Evolutionary conservation across 1,140 invertebrate species (phyloP), one percentile per base, ranked within the genome.

Genomic region (Drosophila setifemur): DNA sequence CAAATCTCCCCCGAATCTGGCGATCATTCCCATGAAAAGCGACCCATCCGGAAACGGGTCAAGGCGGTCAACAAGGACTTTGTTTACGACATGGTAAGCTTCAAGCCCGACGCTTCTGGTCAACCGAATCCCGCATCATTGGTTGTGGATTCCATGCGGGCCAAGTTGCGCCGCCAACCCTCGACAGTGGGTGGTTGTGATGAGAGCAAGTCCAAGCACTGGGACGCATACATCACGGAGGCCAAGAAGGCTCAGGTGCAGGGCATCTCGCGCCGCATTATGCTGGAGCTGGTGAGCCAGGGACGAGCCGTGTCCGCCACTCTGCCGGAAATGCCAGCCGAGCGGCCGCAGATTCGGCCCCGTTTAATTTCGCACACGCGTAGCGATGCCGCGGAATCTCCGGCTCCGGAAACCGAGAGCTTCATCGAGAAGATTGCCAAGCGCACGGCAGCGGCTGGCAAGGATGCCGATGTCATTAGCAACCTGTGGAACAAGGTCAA

Each of bases 41-140:
- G 94, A 67, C 93, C 94, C 4, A 91, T 93, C 6, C 91, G 94
- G 25, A 94, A 94, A 79, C 92, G 93, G 37, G 91, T 93, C 3
- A 94, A 93, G 88, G 92, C 91, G 1, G 92, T 93, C 52, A 93
- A 93, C 75, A 93, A 93, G 68, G 94, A 95, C 90, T 95, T 94
- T 86, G 93, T 94, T 52, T 94, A 95, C 77, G 94, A 94, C 89
- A 83, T 94, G 91, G 92, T 91, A 72, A 92, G 60, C 58, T 93
- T 61, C 91, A 92, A 91, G 90, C 67, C 61, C 0, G 81, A 86
- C 52, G 19, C 44, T 2, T 28, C 70, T 26, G 52, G 48, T 4
- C 44, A 66, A 40, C 63, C 53, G 31, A 7, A 50, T 8, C 25
- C 63, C n/a, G 28, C 39, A 0, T 11, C 19, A 4, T 14, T 8